Base-by-base conservation (phyloP, 1,140 invertebrate species). In the Metopolophium dirhodum region DNA sequence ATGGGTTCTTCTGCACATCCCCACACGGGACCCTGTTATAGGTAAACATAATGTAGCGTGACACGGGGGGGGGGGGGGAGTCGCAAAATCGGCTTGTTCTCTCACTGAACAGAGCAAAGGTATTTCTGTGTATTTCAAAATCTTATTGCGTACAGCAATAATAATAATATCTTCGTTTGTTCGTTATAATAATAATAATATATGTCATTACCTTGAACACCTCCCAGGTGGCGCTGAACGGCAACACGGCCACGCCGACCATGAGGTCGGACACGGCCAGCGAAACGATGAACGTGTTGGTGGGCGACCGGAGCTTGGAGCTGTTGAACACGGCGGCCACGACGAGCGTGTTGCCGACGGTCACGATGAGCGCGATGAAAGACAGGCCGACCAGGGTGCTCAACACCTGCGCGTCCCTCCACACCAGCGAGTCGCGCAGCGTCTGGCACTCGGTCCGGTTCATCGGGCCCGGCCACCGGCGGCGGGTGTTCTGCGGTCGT, bases 281-380 rank as follows among this genome's bases (percentile, higher is more conserved):
- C 47, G 98, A 99, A 57, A 99, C 97, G 94, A 99, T 99, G 95
- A 99, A 99, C 95, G 98, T 96, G 95, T 99, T 99, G 82, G 98
- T 99, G 94, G 99, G 98, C 93, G 98, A 98, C 86, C 98, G 96
- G 89, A 99, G 96, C 95, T 99, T 99, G 82, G 97, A 97, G 41
- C 96, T 97, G 95, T 97, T 97, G 95, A 98, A 97, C 57, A 99
- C 98, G 91, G 98, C 98, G 90, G 98, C 96, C 94, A 99, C 98
- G 93, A 99, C 98, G 54, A 99, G 96, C 94, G 97, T 97, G 95
- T 99, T 99, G 90, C 98, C 98, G 37, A 97, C 96, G 91, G 98
- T 97, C 90, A 99, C 98, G 95, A 98, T 97, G 23, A 98, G 96
- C 95, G 98, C 97, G 94, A 99, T 97, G 94, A 98, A 95, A 85